A percentile compares a stretch with the other conserved stretches of the same genome.
Conservation (phyloP, 2,113 vertebrate species). For the Mustela nigripes region DNA sequence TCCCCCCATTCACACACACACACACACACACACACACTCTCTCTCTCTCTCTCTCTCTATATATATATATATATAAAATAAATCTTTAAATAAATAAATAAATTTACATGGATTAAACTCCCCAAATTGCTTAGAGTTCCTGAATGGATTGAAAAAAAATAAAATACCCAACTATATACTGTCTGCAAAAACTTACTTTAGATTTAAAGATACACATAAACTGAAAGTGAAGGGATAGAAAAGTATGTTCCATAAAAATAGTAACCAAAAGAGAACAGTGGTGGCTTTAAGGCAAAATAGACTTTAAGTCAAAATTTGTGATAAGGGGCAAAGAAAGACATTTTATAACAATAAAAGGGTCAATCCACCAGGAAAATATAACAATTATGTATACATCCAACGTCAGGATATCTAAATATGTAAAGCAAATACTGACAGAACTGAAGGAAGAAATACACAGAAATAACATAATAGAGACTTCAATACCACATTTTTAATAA, state of each 20-base stretch:
- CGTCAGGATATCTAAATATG: not conserved
- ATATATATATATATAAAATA: not conserved
- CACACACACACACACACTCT: not conserved
- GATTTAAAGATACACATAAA: not conserved
- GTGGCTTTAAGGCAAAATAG: not conserved
- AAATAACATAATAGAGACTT: not conserved
- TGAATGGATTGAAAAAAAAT: not conserved
- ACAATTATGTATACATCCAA: not conserved
- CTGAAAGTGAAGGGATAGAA: not conserved
- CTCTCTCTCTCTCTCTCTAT: too few relatives aligned
- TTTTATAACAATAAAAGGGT: not conserved
- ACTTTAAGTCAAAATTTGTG: not conserved
- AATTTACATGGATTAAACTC: not conserved
- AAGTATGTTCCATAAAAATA: not conserved
- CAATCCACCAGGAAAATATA: not conserved
- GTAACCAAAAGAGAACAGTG: not conserved
- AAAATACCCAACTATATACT: not conserved
- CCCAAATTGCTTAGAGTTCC: not conserved
- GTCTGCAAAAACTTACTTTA: not conserved
- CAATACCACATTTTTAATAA: slow-evolving; percentile 8
- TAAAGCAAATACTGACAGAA: not conserved
- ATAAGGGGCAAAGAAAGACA: not conserved
- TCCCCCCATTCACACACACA: too few relatives aligned
- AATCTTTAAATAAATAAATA: not conserved
- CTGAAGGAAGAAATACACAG: not conserved